Evolutionary conservation across 1,140 invertebrate genomes (phyloP).

Genomic region (Aphelinus atriplicis): DNA sequence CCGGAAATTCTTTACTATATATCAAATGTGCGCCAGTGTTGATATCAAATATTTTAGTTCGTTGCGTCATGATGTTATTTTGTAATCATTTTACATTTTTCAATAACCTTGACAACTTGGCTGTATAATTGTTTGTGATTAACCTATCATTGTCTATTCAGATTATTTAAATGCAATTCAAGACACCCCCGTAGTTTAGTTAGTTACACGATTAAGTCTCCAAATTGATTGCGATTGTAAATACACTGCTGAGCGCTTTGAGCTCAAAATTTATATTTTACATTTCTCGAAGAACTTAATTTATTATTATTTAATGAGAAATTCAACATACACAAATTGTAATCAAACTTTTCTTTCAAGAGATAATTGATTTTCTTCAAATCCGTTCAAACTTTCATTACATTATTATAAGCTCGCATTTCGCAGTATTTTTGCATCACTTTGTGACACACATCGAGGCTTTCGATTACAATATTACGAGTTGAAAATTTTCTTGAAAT

Average conservation of each 20-base stretch:
- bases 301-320: too few relatives aligned
- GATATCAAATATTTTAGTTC: too few relatives aligned
- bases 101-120: too few relatives aligned
- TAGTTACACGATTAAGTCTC: slow-evolving; percentile 55
- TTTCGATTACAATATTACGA: slow-evolving; percentile 44
- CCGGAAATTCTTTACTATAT: too few relatives aligned
- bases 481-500: slow-evolving; percentile 45
- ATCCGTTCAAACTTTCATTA: slow-evolving; percentile 34
- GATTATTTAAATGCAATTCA: slow-evolving; percentile 21
- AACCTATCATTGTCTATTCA: too few relatives aligned
- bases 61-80: too few relatives aligned
- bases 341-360: too few relatives aligned
- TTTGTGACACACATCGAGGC: slow-evolving; percentile 44
- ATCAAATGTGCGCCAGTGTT: too few relatives aligned
- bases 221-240: slow-evolving; percentile 64
- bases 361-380: background rate
- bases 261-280: slow-evolving; percentile 59
- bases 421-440: slow-evolving; percentile 48
- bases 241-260: slow-evolving; percentile 66
- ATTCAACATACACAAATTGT: too few relatives aligned
- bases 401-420: slow-evolving; percentile 32
- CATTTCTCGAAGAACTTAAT: background rate
- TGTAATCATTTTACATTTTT: too few relatives aligned
- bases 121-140: too few relatives aligned
- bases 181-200: slow-evolving; percentile 43